Evolutionary conservation across 2,888 invertebrate species (phyloP).

Genomic region (Eledone cirrhosa): DNA sequence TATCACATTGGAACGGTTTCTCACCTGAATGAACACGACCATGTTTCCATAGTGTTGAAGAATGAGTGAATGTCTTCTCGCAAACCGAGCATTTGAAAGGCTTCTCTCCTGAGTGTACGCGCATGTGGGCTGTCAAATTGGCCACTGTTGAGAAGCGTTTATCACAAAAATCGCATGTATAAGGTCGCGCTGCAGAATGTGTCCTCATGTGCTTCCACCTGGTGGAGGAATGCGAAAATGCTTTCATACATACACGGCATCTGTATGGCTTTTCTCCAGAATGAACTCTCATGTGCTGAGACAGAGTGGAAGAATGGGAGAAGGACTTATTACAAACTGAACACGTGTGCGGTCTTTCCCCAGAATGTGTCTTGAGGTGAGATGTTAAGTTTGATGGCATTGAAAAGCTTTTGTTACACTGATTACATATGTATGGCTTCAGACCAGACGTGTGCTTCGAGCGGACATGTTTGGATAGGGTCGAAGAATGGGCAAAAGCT

Average conservation of each 20-base stretch:
- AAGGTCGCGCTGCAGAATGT: constrained; percentile 11
- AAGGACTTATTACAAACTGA: background rate
- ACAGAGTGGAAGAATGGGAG: constrained; percentile 14
- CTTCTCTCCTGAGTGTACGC: constrained; percentile 1
- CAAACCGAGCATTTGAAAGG: constrained; percentile 21
- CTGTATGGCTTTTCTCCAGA: constrained; percentile 13
- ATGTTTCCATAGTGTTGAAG: constrained; percentile 17
- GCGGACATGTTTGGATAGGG: constrained; percentile 11
- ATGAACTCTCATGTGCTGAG: constrained; percentile 13
- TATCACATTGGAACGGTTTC: constrained; percentile 8
- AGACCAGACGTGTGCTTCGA: constrained; percentile 1
- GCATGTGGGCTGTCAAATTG: constrained; percentile 12
- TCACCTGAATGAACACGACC: background rate
- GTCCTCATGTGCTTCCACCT: constrained; percentile 7
- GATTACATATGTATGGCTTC: constrained; percentile 5
- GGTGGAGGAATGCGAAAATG: background rate
- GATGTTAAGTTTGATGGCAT: constrained; percentile 14
- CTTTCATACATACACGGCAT: background rate
- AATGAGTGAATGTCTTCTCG: background rate
- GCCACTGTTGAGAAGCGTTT: constrained; percentile 8
- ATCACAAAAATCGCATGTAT: constrained; percentile 15
- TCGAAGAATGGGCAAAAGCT: constrained; percentile 25
- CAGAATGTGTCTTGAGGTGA: constrained; percentile 23
- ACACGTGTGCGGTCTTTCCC: constrained; percentile 6
- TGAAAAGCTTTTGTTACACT: background rate